phyloP scores from a whole-genome alignment of 2,888 invertebrate species.

The Digitonthophagus gazella region DNA sequence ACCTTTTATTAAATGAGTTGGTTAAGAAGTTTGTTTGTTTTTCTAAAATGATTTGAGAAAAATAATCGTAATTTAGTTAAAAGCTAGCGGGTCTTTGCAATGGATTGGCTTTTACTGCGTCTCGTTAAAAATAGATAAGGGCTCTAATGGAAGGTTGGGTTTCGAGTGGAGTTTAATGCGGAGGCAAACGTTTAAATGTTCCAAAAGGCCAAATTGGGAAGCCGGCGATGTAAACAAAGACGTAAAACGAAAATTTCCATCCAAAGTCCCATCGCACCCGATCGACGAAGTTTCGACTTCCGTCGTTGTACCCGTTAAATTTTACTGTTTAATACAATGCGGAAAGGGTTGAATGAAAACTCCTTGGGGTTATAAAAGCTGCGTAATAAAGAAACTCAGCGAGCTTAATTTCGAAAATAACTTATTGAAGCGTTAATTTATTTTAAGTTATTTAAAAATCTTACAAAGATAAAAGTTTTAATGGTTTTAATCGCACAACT shows the following conservation, averaged over 20 bases:
- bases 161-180: conserved; percentile 3
- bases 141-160: background rate
- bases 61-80: background rate
- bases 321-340: background rate
- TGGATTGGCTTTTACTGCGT: background rate
- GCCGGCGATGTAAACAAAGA: conserved; percentile 16
- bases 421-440: no score
- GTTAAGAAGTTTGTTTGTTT: background rate
- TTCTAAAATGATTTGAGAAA: background rate
- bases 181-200: background rate
- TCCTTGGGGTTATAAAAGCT: background rate
- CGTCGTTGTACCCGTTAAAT: background rate
- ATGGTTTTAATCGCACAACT: background rate
- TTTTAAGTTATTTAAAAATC: no score
- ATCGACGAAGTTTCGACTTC: background rate
- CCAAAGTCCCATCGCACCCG: no score
- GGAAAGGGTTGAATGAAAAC: background rate
- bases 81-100: background rate
- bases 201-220: background rate
- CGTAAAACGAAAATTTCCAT: conserved; percentile 12
- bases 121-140: background rate
- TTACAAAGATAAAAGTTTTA: background rate
- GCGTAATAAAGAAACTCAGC: no score
- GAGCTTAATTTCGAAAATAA: background rate
- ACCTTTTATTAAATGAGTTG: background rate